Evolutionary conservation across 2,888 invertebrate genomes (phyloP).

Genomic region (Caenorhabditis wallacei): DNA sequence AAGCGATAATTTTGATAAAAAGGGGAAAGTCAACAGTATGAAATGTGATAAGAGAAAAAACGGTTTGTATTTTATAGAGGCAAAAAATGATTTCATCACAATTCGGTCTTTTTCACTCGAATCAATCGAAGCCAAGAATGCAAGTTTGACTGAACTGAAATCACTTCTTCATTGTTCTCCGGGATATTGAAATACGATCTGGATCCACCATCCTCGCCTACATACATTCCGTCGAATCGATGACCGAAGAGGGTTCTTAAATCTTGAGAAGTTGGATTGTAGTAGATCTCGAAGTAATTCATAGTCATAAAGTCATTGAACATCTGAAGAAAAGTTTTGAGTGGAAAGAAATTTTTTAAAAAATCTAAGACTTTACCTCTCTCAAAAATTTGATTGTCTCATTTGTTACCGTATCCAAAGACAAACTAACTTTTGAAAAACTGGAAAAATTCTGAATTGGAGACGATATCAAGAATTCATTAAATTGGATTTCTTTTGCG

Average conservation of each 20-base stretch:
- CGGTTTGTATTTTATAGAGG: too few relatives aligned
- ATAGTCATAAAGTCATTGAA: neutral
- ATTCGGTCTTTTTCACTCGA: neutral
- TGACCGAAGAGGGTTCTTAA: conserved; percentile 9
- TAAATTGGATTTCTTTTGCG: neutral
- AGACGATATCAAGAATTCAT: neutral
- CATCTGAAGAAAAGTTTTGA: neutral
- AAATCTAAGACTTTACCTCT: neutral
- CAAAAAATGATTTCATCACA: too few relatives aligned
- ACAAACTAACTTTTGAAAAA: neutral
- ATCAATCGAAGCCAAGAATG: neutral
- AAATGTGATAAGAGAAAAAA: too few relatives aligned
- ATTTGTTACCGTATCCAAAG: neutral
- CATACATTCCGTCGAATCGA: conserved; percentile 11
- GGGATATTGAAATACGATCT: neutral
- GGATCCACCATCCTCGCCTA: neutral
- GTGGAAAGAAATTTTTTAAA: too few relatives aligned
- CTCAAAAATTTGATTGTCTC: neutral
- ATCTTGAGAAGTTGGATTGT: neutral
- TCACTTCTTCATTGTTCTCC: neutral
- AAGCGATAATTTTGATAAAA: too few relatives aligned
- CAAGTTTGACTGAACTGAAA: neutral
- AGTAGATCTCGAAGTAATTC: conserved; percentile 7
- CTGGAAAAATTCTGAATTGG: neutral
- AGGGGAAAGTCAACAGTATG: too few relatives aligned